Evolutionary conservation across 2,113 vertebrate species (phyloP), one percentile per base, ranked within the genome.

Genomic region (Ibidorhyncha struthersii): DNA sequence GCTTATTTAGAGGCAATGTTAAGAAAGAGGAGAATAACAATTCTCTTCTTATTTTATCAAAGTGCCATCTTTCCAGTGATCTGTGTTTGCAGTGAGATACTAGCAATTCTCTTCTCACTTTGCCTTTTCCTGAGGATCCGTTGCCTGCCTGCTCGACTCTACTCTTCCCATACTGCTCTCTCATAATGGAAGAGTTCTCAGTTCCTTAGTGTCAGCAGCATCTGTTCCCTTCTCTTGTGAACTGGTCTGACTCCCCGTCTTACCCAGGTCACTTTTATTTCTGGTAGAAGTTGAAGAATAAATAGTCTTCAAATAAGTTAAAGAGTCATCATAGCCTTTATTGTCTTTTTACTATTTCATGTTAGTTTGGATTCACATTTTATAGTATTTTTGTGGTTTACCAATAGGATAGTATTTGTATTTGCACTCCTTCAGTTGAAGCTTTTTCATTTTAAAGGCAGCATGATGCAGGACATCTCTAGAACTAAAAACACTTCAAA

Each of bases 381-480:
- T 74, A 45, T 10, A 38, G 9, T 22, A 11, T 41, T 92, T 66
- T 58, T 27, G 53, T 45, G 9, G 22, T 70, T 70, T 63, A 70
- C 15, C 34, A 73, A 3, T 41, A 26, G 17, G 30, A 49, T 58
- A 47, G 9, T 22, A 62, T 74, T 84, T 78, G 29, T 32, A 40
- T 72, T 72, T 80, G 47, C 19, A 18, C 14, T 30, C 3, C 6
- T 55, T 10, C 41, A 23, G 22, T 5, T 73, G 49, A 88, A 72
- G 10, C 29, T 41, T 85, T 86, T 73, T 80, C 13, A 77, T 86
- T 84, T 84, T 71, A 84, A 86, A 74, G 53, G 45, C 41, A 76
- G n/a, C 76, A 98, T 96, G 55, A 92, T 99, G 76, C 98, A 98
- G 87, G 98, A 98, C 84, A 97, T 99, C 74, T 98, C 98, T 90